Conservation (phyloP, 2,797 vertebrate genomes). For the Gallinago solitaria region DNA sequence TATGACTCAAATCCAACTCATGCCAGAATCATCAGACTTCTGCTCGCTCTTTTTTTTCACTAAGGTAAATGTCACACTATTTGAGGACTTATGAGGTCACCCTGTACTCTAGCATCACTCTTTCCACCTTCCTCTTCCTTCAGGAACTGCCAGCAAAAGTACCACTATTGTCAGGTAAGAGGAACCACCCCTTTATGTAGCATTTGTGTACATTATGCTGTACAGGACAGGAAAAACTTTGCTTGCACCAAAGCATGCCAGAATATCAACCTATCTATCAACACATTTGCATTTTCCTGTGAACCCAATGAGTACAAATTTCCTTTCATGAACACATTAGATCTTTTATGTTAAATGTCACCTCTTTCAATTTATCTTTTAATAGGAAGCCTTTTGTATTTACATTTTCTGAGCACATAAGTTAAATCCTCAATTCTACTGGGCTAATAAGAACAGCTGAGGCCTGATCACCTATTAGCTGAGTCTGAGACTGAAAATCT, state of each 20-base stretch:
- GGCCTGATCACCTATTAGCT: not conserved
- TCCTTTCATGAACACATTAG: not conserved
- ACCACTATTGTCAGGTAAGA: not conserved
- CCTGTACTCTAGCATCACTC: not conserved
- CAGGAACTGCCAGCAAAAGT: not conserved
- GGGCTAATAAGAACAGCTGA: not conserved
- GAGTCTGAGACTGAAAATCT: not conserved
- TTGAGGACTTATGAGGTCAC: not conserved
- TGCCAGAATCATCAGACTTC: not conserved
- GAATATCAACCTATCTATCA: not conserved
- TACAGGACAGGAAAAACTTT: not conserved
- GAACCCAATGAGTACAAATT: not conserved
- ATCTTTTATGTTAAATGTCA: not conserved
- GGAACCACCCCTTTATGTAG: rapidly evolving
- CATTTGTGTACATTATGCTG: not conserved
- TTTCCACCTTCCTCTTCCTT: not conserved
- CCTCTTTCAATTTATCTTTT: not conserved
- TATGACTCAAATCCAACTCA: not conserved
- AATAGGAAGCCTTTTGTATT: not conserved
- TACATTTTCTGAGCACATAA: not conserved
- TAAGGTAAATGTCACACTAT: not conserved
- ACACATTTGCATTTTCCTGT: not conserved
- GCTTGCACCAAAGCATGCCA: not conserved
- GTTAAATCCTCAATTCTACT: not conserved
- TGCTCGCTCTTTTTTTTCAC: not conserved